Percentiles rank a stretch among this genome's conserved stretches.
Evolutionary conservation across 2,888 invertebrate species (phyloP).

Genomic region (Pristionchus maxplancki): DNA sequence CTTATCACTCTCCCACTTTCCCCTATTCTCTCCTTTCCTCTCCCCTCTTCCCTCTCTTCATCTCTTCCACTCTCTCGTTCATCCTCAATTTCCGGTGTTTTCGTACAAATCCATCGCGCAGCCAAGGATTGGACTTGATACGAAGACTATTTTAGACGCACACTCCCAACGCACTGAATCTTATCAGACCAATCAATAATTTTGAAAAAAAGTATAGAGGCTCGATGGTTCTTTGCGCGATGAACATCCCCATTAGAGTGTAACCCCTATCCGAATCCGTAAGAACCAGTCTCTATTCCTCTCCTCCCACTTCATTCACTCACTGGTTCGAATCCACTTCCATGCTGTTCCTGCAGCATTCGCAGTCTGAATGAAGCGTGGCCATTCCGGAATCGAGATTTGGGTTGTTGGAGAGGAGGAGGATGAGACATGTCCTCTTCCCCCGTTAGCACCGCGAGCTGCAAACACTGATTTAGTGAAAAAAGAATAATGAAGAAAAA

Average conservation of each 20-base stretch:
- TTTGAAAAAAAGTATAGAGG: too few relatives aligned
- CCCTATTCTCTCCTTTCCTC: conserved; percentile 9
- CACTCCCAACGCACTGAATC: neutral
- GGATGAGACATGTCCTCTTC: conserved; percentile 63
- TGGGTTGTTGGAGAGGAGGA: conserved; percentile 59
- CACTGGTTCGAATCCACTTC: conserved; percentile 61
- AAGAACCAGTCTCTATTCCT: neutral
- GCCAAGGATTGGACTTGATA: neutral
- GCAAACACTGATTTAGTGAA: conserved; percentile 41
- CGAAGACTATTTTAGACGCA: neutral
- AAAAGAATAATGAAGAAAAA: neutral
- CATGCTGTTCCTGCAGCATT: conserved; percentile 75
- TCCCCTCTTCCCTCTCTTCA: neutral
- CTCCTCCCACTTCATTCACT: conserved; percentile 14
- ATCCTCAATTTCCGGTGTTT: conserved; percentile 40
- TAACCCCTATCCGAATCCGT: neutral
- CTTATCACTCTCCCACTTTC: conserved; percentile 39
- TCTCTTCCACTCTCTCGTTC: neutral
- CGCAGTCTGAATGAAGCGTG: conserved; percentile 71
- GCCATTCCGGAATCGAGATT: conserved; percentile 66
- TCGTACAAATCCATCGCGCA: neutral
- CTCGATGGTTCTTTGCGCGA: too few relatives aligned
- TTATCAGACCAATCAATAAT: too few relatives aligned
- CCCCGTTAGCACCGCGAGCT: conserved; percentile 66
- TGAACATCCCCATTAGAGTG: too few relatives aligned